phyloP scores from a whole-genome alignment of 2,888 invertebrate genomes.

The Trichogramma dendrolimi region DNA sequence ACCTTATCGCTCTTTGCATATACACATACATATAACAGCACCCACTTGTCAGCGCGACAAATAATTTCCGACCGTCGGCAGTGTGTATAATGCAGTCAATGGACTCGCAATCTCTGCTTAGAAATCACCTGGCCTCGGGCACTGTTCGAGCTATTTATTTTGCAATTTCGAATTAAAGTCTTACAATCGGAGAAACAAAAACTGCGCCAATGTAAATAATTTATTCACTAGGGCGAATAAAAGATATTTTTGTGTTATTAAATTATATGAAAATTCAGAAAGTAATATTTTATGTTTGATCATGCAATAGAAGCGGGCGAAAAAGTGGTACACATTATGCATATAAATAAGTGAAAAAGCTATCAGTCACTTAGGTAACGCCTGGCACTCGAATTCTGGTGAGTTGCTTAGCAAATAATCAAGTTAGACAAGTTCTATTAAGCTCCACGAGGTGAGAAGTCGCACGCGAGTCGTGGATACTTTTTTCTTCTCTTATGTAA shows the following conservation, averaged over 20 bases:
- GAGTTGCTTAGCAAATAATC: constrained; percentile 38
- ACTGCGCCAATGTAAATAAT: no score
- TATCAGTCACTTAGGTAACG: constrained; percentile 27
- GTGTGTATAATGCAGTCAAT: no score
- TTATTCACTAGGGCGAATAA: no score
- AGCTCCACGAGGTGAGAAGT: constrained; percentile 35
- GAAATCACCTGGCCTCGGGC: constrained; percentile 10
- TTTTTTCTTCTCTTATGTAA: constrained; percentile 29
- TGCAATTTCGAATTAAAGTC: no score
- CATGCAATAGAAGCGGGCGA: background rate
- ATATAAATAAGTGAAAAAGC: constrained; percentile 2
- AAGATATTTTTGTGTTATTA: no score
- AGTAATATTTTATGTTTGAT: no score
- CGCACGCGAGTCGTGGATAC: constrained; percentile 33
- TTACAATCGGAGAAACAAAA: no score
- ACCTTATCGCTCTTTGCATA: no score
- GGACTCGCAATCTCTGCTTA: constrained; percentile 13
- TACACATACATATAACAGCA: no score
- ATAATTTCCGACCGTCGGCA: constrained; percentile 34
- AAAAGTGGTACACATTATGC: background rate
- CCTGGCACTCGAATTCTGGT: constrained; percentile 14
- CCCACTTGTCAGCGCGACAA: constrained; percentile 38
- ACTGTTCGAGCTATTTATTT: no score
- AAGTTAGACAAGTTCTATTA: constrained; percentile 51
- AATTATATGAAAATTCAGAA: no score